Evolutionary conservation across 2,113 vertebrate genomes (phyloP).

Genomic region (Tonatia bakeri): DNA sequence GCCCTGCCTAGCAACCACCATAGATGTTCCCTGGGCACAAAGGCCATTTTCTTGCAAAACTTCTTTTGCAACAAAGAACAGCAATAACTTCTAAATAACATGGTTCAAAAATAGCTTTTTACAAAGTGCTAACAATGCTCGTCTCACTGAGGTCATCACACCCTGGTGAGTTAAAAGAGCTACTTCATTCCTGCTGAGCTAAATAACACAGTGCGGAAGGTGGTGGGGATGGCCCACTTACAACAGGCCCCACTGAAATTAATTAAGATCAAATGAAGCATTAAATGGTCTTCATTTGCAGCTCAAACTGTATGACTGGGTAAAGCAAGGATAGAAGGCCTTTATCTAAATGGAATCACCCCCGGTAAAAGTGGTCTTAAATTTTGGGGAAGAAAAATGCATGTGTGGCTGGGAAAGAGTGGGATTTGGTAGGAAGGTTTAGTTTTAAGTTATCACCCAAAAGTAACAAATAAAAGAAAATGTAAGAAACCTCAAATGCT

Average conservation of each 20-base stretch:
- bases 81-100: constrained; percentile 76
- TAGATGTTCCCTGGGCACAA: constrained; percentile 58
- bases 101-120: constrained; percentile 76
- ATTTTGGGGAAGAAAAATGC: neutral
- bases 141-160: constrained; percentile 72
- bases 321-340: neutral
- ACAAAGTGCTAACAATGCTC: constrained; percentile 70
- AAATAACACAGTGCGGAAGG: constrained; percentile 69
- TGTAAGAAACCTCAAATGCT: neutral
- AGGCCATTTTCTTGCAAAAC: constrained; percentile 70
- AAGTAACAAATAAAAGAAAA: neutral
- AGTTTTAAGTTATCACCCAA: neutral
- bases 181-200: constrained; percentile 69
- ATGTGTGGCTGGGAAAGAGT: neutral
- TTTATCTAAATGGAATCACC: neutral
- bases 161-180: constrained; percentile 73
- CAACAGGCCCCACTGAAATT: constrained; percentile 70
- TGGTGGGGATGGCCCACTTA: constrained; percentile 68
- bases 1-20: constrained; percentile 40
- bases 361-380: constrained; percentile 19
- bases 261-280: constrained; percentile 71
- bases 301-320: constrained; percentile 12
- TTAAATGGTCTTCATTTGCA: constrained; percentile 56
- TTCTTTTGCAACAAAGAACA: constrained; percentile 72
- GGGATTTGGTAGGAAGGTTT: neutral